phyloP scores from a whole-genome alignment of 2,888 invertebrate species.

The Meandrusa payeni region DNA sequence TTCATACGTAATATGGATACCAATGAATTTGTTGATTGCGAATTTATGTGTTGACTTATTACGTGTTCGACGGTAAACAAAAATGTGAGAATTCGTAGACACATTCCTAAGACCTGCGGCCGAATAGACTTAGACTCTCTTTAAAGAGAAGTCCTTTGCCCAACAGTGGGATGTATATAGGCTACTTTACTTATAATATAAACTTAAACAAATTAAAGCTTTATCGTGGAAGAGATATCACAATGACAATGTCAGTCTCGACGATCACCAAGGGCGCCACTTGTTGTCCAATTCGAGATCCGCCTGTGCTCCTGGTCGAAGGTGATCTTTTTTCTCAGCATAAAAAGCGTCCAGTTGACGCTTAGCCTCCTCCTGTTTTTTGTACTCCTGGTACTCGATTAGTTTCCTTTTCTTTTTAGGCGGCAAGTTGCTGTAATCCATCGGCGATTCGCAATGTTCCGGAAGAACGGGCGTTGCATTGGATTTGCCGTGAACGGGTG shows the following conservation, averaged over 20 bases:
- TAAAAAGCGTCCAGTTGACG: constrained; percentile 65
- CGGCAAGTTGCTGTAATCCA: constrained; percentile 76
- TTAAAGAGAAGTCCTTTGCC: too few species aligned
- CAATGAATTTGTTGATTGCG: too few species aligned
- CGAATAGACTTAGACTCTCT: too few species aligned
- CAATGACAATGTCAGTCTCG: constrained; percentile 40
- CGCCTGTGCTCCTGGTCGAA: constrained; percentile 49
- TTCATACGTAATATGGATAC: too few species aligned
- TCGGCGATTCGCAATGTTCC: constrained; percentile 72
- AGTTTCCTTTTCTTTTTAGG: constrained; percentile 78
- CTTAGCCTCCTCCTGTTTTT: constrained; percentile 74
- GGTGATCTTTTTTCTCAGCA: constrained; percentile 57
- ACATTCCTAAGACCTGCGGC: too few species aligned
- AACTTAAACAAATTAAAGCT: constrained; percentile 77
- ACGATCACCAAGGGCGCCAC: constrained; percentile 70
- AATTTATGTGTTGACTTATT: too few species aligned
- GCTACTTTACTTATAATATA: too few species aligned
- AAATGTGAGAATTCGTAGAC: too few species aligned
- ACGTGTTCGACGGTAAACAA: too few species aligned
- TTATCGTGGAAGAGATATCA: constrained; percentile 75
- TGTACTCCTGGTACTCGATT: constrained; percentile 76
- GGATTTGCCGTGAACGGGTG: constrained; percentile 52
- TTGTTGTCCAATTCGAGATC: constrained; percentile 57
- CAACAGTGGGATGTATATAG: too few species aligned
- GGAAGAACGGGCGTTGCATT: constrained; percentile 54